These are phyloP conservation scores for Drosophila obscura DNA, from an alignment of 1,140 invertebrate genomes.

Conservation along the genomic window DNA sequence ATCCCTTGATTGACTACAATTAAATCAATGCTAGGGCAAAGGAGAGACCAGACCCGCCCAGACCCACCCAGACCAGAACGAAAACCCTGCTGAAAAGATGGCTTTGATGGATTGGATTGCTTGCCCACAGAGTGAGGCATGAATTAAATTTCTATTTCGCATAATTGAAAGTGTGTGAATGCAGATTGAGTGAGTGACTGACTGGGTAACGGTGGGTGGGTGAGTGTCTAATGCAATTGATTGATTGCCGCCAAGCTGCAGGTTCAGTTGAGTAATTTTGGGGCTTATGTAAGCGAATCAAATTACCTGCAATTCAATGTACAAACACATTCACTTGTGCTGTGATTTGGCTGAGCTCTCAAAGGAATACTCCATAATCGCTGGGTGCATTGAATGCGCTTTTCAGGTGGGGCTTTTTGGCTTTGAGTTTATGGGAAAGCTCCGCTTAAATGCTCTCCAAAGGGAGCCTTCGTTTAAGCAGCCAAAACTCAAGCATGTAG, in stretches of 20 bases:
- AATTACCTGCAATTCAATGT: too few species aligned
- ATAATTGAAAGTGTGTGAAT: constrained; percentile 17
- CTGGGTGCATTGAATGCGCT: too few species aligned
- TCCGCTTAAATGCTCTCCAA: too few species aligned
- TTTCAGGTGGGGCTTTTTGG: too few species aligned
- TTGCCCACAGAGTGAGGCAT: not conserved
- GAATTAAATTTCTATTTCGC: not conserved
- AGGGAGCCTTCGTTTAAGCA: too few species aligned
- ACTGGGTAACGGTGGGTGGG: not conserved
- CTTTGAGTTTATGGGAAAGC: too few species aligned
- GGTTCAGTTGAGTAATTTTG: not conserved
- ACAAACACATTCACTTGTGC: too few species aligned
- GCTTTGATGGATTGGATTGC: constrained; percentile 34
- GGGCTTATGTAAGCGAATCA: too few species aligned
- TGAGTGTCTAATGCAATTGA: constrained; percentile 18
- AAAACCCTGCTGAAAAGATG: not conserved
- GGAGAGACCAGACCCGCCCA: too few species aligned
- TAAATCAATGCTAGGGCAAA: not conserved
- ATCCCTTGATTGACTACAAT: not conserved
- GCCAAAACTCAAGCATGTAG: not conserved
- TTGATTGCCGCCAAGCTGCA: constrained; percentile 12
- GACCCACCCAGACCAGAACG: too few species aligned
- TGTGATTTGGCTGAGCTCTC: too few species aligned
- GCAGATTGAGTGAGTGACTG: constrained; percentile 17
- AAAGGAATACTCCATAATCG: too few species aligned